phyloP scores from a whole-genome alignment of 2,888 invertebrate genomes.

The Amphimallon solstitiale region DNA sequence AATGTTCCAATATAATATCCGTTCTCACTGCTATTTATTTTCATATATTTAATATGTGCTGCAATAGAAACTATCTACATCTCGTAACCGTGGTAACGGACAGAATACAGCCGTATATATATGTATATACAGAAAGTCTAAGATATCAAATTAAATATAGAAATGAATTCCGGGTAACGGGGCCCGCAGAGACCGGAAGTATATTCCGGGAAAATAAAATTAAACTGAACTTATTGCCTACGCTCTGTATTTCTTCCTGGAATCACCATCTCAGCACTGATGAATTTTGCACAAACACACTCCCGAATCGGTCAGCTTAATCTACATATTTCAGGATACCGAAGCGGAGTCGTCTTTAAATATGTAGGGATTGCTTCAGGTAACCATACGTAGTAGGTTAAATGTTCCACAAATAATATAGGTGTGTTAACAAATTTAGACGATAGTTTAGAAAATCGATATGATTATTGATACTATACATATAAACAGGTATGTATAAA shows the following conservation, averaged over 20 bases:
- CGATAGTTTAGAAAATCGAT: no score
- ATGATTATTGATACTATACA: no score
- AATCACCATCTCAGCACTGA: conserved; percentile 18
- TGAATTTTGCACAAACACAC: conserved; percentile 20
- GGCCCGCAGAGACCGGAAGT: conserved; percentile 49
- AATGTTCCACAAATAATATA: no score
- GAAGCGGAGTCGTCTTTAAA: conserved; percentile 1
- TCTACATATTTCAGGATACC: conserved; percentile 21
- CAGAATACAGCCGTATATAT: conserved; percentile 14
- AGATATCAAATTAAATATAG: conserved; percentile 58
- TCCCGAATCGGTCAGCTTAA: conserved; percentile 13
- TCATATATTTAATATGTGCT: conserved; percentile 20
- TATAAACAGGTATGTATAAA: no score
- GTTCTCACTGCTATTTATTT: conserved; percentile 7
- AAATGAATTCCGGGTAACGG: conserved; percentile 54
- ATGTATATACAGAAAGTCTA: conserved; percentile 30
- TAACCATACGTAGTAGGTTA: not conserved
- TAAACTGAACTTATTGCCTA: conserved; percentile 54
- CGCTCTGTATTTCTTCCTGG: conserved; percentile 33
- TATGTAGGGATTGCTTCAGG: not conserved
- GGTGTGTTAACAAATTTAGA: no score
- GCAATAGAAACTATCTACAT: conserved; percentile 11
- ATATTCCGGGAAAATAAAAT: conserved; percentile 52
- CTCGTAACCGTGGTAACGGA: conserved; percentile 44
- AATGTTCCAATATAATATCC: not conserved